A percentile compares a stretch with the other conserved stretches of the same genome.
Evolutionary conservation across 2,888 invertebrate species (phyloP).

Genomic region (Aethes cnicana): DNA sequence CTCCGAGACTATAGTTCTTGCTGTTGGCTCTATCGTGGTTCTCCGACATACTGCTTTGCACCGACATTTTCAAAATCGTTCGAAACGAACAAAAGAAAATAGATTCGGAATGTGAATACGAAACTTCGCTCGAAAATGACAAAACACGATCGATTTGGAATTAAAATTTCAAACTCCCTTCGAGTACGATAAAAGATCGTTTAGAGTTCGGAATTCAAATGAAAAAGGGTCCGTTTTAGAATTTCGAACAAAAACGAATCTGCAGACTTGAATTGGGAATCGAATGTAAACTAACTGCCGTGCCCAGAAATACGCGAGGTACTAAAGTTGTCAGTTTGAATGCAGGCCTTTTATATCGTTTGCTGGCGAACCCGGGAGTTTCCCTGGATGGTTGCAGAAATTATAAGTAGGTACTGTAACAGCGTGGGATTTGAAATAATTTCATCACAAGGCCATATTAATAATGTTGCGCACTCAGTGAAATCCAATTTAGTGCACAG

Average conservation of each 20-base stretch:
- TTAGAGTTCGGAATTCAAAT: too few relatives aligned
- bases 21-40: conserved; percentile 13
- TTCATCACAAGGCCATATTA: too few relatives aligned
- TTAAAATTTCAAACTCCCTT: background rate
- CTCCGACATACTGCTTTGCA: conserved; percentile 11
- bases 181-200: too few relatives aligned
- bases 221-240: too few relatives aligned
- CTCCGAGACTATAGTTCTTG: conserved; percentile 11
- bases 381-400: conserved; percentile 11
- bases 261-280: background rate
- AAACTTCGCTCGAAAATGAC: background rate
- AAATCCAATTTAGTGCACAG: too few relatives aligned
- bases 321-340: background rate
- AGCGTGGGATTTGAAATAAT: too few relatives aligned
- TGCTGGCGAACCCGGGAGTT: conserved; percentile 2
- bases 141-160: background rate
- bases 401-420: background rate
- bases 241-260: background rate
- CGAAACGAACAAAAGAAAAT: background rate
- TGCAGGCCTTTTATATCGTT: conserved; percentile 1
- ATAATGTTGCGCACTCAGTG: too few relatives aligned
- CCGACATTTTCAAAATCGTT: background rate
- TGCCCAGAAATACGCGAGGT: background rate
- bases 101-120: too few relatives aligned
- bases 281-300: background rate